Evolutionary conservation across 1,140 invertebrate species (phyloP), one percentile per base, ranked within the genome.

Genomic region (Psix sp.): DNA sequence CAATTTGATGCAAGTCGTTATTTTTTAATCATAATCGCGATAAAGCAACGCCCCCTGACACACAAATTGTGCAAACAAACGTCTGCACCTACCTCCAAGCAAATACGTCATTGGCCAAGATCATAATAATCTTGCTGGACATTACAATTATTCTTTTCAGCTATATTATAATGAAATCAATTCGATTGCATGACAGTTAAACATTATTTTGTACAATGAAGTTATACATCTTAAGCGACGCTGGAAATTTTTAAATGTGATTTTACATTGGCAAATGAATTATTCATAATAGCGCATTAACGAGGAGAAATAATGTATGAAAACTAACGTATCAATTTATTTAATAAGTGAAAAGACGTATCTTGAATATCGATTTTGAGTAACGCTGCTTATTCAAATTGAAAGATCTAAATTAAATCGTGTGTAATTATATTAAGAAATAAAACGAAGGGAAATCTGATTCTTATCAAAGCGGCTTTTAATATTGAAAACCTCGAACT

Each of bases 121-220:
- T 7, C 18, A 14, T 14, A 43, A 43, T 26, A 43, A 43, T 14
- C 13, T 14, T 7, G 2, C 2, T 21, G 31, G 3, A 36, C 17
- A 36, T 35, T 35, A 26, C 45, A 36, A 49, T 49, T 49, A 49
- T 18, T 35, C 15, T 36, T 21, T 36, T 49, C 20, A 36, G 11
- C 29, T 35, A 35, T 14, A 21, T 35, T 21, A 21, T 36, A 35
- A 36, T 21, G 21, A 49, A 36, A 49, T 49, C 45, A 49, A 35
- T 49, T 9, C n/a, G 13, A n/a, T 49, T 36, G 45, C 45, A 49
- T 49, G 45, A 20, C 31, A 5, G 17, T 7, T 20, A 35, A 35
- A 36, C 31, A 49, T 49, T 49, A 49, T 49, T 49, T 16, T 43
- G 14, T 49, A 11, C 31, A 21, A 49, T 49, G 31, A 49, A 49